A percentile compares a stretch with the other conserved stretches of the same genome.
These are phyloP conservation scores for Philaethria dido DNA, from an alignment of 2,888 invertebrate species.

Conservation along the genomic window DNA sequence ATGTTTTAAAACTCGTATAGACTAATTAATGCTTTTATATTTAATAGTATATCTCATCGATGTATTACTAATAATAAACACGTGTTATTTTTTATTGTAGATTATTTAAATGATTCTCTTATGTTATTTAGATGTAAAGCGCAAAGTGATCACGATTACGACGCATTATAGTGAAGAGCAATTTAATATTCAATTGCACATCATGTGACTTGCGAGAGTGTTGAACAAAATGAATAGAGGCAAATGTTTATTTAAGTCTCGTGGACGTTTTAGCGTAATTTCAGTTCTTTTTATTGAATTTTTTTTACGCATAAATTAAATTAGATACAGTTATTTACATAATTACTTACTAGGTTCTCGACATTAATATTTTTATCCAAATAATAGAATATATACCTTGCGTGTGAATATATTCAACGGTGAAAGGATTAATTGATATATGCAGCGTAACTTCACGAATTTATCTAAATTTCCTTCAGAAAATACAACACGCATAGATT, in stretches of 20 bases:
- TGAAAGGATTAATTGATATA: slow-evolving; percentile 41
- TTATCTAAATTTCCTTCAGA: background rate
- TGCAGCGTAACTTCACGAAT: slow-evolving; percentile 5
- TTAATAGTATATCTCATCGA: background rate
- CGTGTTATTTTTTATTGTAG: background rate
- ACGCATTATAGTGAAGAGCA: slow-evolving; percentile 49
- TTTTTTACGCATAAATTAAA: too few species aligned
- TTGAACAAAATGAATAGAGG: slow-evolving; percentile 44
- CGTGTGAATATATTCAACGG: too few species aligned
- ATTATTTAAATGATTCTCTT: background rate
- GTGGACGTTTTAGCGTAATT: slow-evolving; percentile 7
- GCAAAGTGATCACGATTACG: slow-evolving; percentile 41
- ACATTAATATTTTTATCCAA: slow-evolving; percentile 14
- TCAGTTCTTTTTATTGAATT: too few species aligned
- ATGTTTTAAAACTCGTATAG: too few species aligned
- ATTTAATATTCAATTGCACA: slow-evolving; percentile 47
- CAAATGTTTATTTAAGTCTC: slow-evolving; percentile 36
- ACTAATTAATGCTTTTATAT: too few species aligned
- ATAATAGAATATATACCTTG: slow-evolving; percentile 28
- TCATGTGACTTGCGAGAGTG: slow-evolving; percentile 47
- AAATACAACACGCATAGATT: background rate
- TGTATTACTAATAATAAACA: background rate
- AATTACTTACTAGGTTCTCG: background rate
- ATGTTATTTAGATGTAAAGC: slow-evolving; percentile 35
- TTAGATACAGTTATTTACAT: slow-evolving; percentile 9